phyloP scores from a whole-genome alignment of 2,888 invertebrate genomes.

The Cephonodes hylas region DNA sequence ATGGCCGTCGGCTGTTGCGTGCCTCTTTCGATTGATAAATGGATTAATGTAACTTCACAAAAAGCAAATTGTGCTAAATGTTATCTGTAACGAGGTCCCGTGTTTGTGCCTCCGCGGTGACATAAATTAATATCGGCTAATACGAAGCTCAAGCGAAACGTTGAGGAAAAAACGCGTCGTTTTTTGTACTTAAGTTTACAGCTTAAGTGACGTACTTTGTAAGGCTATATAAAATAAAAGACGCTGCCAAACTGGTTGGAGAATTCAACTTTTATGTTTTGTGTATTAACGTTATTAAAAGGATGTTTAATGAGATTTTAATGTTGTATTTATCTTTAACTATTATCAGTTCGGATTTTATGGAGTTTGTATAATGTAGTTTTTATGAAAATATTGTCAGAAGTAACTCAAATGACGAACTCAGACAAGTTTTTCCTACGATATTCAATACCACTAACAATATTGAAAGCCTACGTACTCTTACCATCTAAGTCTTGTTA shows the following conservation, averaged over 20 bases:
- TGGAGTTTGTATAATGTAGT: too few relatives aligned
- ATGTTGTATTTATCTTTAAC: too few relatives aligned
- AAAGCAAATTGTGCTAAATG: constrained; percentile 12
- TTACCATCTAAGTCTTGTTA: too few relatives aligned
- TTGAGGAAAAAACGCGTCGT: not conserved
- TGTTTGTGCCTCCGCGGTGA: not conserved
- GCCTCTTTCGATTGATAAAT: constrained; percentile 14
- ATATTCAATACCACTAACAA: too few relatives aligned
- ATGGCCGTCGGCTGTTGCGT: constrained; percentile 16
- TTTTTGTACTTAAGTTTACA: not conserved
- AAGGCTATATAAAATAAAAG: not conserved
- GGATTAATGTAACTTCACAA: constrained; percentile 11
- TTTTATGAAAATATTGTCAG: too few relatives aligned
- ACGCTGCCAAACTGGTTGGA: not conserved
- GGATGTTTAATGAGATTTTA: too few relatives aligned
- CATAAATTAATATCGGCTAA: not conserved
- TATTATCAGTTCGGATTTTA: too few relatives aligned
- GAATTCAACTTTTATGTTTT: not conserved
- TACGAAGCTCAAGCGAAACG: not conserved
- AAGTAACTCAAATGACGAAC: too few relatives aligned
- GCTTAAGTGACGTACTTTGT: not conserved
- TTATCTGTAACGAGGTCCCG: constrained; percentile 12
- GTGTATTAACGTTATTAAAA: not conserved
- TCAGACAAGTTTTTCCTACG: too few relatives aligned
- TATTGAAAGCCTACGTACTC: too few relatives aligned